Conservation (phyloP, 2,888 invertebrate genomes). For the Scrobipalpa atriplicella region DNA sequence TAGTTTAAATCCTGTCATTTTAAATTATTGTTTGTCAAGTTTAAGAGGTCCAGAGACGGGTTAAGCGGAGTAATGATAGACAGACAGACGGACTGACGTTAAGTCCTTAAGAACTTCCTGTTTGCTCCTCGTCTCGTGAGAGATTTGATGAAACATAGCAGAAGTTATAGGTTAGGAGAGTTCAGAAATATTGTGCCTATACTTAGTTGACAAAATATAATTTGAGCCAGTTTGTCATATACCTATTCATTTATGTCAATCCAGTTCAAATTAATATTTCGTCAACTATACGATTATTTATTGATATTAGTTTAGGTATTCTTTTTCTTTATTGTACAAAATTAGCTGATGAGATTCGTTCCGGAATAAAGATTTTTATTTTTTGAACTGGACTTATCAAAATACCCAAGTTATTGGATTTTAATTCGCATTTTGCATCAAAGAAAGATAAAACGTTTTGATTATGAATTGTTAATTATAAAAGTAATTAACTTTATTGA, state of each 20-base stretch:
- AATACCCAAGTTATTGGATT: too few species aligned
- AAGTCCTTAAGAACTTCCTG: conserved; percentile 14
- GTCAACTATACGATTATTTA: too few species aligned
- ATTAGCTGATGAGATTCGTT: too few species aligned
- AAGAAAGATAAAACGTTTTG: neutral
- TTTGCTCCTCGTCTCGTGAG: neutral
- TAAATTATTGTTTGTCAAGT: conserved; percentile 3
- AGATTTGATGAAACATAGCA: conserved; percentile 1
- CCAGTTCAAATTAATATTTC: too few species aligned
- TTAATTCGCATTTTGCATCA: neutral
- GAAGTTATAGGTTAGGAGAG: neutral
- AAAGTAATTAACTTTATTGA: too few species aligned
- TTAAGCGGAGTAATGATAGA: conserved; percentile 12
- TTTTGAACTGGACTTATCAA: too few species aligned
- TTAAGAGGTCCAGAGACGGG: conserved; percentile 1
- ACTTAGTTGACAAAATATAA: neutral
- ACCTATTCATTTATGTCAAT: too few species aligned
- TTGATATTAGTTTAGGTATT: too few species aligned
- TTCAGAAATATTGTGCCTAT: neutral
- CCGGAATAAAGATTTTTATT: too few species aligned
- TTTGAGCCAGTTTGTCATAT: too few species aligned
- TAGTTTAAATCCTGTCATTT: neutral
- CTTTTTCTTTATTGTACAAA: too few species aligned
- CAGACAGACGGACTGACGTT: conserved; percentile 10
- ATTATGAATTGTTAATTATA: too few species aligned